Evolutionary conservation across 2,797 vertebrate species (phyloP), one percentile per base, ranked within the genome.

Genomic region (Echiichthys vipera): DNA sequence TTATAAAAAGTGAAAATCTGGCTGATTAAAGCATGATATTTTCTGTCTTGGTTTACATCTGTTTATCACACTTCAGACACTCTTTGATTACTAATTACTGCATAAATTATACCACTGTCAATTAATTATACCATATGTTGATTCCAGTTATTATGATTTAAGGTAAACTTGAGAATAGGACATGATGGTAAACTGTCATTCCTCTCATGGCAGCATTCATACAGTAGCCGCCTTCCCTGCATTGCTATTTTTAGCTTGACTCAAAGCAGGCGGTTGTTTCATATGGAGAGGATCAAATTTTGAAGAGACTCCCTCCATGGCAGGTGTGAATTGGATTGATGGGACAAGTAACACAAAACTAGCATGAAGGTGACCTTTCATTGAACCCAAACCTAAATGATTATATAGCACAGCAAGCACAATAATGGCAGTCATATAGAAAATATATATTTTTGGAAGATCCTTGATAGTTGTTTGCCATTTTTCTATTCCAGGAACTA

Each of bases 241-340:
- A 4, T 43, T 59, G 62, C 83, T 89, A 88, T 83, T 86, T 77
- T 82, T 87, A 80, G 67, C 70, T 51, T n/a, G 10, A 14, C 70
- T 77, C 71, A 59, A 47, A 47, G 64, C 24, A 72, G 53, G 39
- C 54, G 40, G 47, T 77, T 61, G 58, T 78, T 83, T 85, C 65
- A 65, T 57, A 40, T 63, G 57, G 22, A 81, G 56, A 65, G 80
- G 82, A 84, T 89, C 76, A 69, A 1, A 79, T 78, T 85, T 72
- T 78, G 30, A 72, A 64, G 68, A 77, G 59, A 47, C 55, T 57
- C 2, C 2, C 30, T 69, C 9, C 13, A 5, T 71, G 67, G 55
- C 71, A 82, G 71, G 70, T 84, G 77, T 77, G 78, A 86, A 83
- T 69, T 72, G 50, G 51, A 74, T 65, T 74, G 65, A 84, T 78